Percentiles rank a stretch among this genome's conserved stretches.
Conservation (phyloP, 2,888 invertebrate species). For the Notodonta dromedarius region DNA sequence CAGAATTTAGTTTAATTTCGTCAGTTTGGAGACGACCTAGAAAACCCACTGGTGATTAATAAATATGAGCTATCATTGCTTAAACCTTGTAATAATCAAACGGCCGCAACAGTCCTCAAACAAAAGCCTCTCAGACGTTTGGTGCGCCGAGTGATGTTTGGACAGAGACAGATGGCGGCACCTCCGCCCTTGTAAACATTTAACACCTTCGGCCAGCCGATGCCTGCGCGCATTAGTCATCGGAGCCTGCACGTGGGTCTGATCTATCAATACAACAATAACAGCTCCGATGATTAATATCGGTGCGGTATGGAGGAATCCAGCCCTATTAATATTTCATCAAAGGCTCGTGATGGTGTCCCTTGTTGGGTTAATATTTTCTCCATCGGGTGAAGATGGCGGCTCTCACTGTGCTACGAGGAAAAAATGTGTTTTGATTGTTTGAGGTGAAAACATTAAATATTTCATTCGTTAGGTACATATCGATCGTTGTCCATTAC, state of each 20-base stretch:
- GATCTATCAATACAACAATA: conserved; percentile 51
- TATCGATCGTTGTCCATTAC: not conserved
- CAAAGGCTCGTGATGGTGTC: conserved; percentile 55
- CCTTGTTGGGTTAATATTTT: conserved; percentile 35
- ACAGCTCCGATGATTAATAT: conserved; percentile 66
- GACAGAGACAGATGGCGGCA: conserved; percentile 65
- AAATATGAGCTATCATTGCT: not conserved
- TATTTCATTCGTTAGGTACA: conserved; percentile 33
- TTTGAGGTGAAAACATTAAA: conserved; percentile 53
- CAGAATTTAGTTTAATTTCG: too few species aligned
- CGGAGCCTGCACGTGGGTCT: conserved; percentile 26
- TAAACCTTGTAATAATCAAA: not conserved
- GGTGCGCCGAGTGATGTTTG: conserved; percentile 47
- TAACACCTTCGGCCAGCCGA: conserved; percentile 58
- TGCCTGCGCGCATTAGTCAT: conserved; percentile 42
- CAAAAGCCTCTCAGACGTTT: conserved; percentile 44
- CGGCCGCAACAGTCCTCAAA: conserved; percentile 10
- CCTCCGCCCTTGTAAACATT: conserved; percentile 67
- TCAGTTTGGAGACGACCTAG: not conserved
- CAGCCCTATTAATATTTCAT: conserved; percentile 75
- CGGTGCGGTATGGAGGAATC: conserved; percentile 54
- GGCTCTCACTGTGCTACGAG: conserved; percentile 17
- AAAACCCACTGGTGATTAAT: not conserved
- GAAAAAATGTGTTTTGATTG: conserved; percentile 59
- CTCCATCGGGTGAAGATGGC: not conserved